Base-by-base conservation (phyloP, 2,113 vertebrate genomes). In the Barbus barbus region DNA sequence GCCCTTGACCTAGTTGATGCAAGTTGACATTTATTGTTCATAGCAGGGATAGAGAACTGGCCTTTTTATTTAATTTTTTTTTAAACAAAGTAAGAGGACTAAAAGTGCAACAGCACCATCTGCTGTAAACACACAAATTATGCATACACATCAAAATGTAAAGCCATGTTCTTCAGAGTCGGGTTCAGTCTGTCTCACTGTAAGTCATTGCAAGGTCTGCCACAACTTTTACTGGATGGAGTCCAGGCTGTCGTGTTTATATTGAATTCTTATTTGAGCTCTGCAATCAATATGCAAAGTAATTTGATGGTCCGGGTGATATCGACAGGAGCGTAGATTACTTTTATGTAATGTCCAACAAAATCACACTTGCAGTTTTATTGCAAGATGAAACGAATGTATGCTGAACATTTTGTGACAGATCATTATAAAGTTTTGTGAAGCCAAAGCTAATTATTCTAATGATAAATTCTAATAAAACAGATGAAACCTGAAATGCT, bases 1-100 rank as follows among this genome's bases (percentile, higher is more conserved):
- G 92, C 93, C 91, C 91, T 93, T 94, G 90, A 92, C 90, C 91
- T 90, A 87, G 87, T 87, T 93, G 91, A 94, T 91, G 90, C 87
- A 26, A 28, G 88, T 83, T 93, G 91, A 91, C 90, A 92, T 92
- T 90, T 91, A 90, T 92, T 92, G 91, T 92, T 90, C 92, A 89
- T 88, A 88, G 87, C 87, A 89, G 88, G 88, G 85, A 87, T 87
- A 84, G 83, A 88, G 13, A 84, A 83, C 31, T 89, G 86, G 86
- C 83, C 84, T 92, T 90, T 89, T 88, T 89, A 92, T 2, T 72
- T 33, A 18, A 14, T 69, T 92, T 91, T 74, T 82, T 81, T 65
- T 11, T 20, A n/a, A n/a, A n/a, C n/a, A n/a, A n/a, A n/a, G 6
- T 22, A 4, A 38, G 14, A 1, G 60, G 20, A 73, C 73, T 82